Conservation (phyloP, 2,113 vertebrate species). For the Silurus asotus region DNA sequence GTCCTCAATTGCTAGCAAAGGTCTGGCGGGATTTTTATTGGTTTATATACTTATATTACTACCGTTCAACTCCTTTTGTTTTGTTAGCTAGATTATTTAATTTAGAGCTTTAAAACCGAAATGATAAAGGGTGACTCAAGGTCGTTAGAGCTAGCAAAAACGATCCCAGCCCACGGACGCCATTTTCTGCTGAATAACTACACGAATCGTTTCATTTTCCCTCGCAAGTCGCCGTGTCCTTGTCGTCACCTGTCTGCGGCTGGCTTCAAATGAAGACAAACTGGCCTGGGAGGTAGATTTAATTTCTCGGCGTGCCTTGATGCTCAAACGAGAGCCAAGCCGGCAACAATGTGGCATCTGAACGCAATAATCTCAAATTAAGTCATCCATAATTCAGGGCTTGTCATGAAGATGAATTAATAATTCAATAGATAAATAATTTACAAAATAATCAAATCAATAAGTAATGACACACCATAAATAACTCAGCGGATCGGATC, state of each 20-base stretch:
- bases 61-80: background rate
- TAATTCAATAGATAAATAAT: conserved; percentile 99
- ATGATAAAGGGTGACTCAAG: background rate
- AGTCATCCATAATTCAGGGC: conserved; percentile 97
- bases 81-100: background rate
- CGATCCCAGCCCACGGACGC: background rate
- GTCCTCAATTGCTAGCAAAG: background rate
- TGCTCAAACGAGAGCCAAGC: conserved; percentile 84
- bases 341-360: conserved; percentile 91
- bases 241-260: conserved; percentile 65
- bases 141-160: background rate
- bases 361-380: conserved; percentile 99
- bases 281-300: conserved; percentile 75
- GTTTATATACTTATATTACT: background rate
- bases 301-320: conserved; percentile 87
- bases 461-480: conserved; percentile 97
- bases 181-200: conserved; percentile 50
- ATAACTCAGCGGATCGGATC: conserved; percentile 95
- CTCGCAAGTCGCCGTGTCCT: conserved; percentile 56
- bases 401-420: conserved; percentile 99
- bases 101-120: background rate
- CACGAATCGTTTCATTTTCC: conserved; percentile 43
- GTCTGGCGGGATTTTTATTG: background rate
- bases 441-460: conserved; percentile 99
- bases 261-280: conserved; percentile 63